A percentile compares a stretch with the other conserved stretches of the same genome.
These are phyloP conservation scores for Tenthredo distinguenda DNA, from an alignment of 2,888 invertebrate species.

Conservation along the genomic window DNA sequence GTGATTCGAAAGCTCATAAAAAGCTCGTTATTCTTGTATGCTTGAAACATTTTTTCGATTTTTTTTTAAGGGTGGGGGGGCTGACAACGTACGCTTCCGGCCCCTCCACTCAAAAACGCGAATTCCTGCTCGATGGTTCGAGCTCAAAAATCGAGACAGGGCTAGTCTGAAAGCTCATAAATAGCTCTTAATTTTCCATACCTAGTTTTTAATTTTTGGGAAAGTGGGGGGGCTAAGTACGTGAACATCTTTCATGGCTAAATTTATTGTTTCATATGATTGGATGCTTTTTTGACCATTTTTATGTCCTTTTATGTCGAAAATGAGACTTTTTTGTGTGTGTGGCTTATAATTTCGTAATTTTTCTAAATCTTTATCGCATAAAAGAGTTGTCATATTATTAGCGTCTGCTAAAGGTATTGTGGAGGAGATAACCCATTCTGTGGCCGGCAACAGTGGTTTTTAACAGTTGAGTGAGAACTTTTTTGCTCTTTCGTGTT, in stretches of 20 bases:
- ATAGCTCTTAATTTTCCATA: background rate
- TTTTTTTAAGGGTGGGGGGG: background rate
- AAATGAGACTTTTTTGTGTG: too few species aligned
- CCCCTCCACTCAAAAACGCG: background rate
- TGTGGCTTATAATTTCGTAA: too few species aligned
- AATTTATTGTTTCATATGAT: too few species aligned
- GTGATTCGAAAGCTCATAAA: background rate
- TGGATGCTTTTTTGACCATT: too few species aligned
- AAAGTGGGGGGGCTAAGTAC: constrained; percentile 23
- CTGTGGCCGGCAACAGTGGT: too few species aligned
- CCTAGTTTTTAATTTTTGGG: background rate
- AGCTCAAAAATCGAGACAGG: constrained; percentile 17
- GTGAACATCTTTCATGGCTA: background rate
- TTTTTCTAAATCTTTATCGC: too few species aligned
- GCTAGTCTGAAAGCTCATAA: constrained; percentile 13
- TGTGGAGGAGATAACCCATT: too few species aligned
- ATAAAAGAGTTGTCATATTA: too few species aligned
- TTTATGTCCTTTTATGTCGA: too few species aligned
- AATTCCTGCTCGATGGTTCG: constrained; percentile 1
- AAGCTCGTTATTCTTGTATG: background rate
- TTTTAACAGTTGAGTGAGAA: too few species aligned
- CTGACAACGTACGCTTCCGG: background rate
- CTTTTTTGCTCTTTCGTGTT: background rate
- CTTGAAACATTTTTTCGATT: background rate
- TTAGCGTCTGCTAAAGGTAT: too few species aligned